phyloP scores from a whole-genome alignment of 1,140 invertebrate genomes.

The Ceratina australensis region DNA sequence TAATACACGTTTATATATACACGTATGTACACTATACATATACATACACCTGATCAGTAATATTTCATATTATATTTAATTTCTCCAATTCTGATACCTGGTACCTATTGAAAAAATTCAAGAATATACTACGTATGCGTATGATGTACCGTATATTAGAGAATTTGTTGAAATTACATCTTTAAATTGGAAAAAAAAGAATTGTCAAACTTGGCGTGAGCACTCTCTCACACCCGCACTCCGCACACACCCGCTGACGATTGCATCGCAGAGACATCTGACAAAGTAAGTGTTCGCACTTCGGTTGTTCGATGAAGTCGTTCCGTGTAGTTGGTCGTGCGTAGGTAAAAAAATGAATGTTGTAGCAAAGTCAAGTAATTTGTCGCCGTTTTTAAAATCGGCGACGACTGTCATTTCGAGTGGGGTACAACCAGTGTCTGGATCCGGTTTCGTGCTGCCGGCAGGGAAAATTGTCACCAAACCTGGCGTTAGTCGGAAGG shows the following conservation, averaged over 20 bases:
- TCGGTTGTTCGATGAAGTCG: background rate
- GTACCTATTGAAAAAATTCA: too few relatives aligned
- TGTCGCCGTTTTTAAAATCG: constrained; percentile 82
- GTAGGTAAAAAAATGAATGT: constrained; percentile 81
- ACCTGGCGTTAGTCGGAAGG: constrained; percentile 45
- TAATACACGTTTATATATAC: too few relatives aligned
- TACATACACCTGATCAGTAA: too few relatives aligned
- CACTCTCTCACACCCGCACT: too few relatives aligned
- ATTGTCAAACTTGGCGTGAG: too few relatives aligned
- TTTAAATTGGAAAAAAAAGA: too few relatives aligned
- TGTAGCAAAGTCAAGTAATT: constrained; percentile 82
- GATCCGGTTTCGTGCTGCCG: constrained; percentile 71
- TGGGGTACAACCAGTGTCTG: constrained; percentile 79
- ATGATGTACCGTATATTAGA: too few relatives aligned
- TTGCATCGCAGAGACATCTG: constrained; percentile 27
- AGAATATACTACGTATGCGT: too few relatives aligned
- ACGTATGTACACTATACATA: too few relatives aligned
- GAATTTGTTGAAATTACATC: too few relatives aligned
- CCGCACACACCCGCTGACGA: background rate
- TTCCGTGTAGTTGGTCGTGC: constrained; percentile 6
- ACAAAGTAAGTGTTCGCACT: background rate
- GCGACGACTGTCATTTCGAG: constrained; percentile 81
- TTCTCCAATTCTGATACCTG: too few relatives aligned
- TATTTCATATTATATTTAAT: too few relatives aligned
- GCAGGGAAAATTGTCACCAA: constrained; percentile 73